phyloP scores from a whole-genome alignment of 2,113 vertebrate genomes.

The Zapornia atra region DNA sequence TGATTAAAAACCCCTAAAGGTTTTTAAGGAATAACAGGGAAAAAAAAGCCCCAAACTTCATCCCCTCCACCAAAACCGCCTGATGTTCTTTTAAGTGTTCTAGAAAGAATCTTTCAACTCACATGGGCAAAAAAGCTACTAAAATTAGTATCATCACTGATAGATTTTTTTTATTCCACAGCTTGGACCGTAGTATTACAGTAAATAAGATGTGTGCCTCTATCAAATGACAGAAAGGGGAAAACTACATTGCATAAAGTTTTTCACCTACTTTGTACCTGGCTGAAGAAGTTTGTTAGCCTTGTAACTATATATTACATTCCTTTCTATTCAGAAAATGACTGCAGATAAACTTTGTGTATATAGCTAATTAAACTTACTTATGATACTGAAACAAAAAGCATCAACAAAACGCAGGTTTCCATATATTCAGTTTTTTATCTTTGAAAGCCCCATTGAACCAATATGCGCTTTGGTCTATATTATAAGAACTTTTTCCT shows the following conservation, averaged over 20 bases:
- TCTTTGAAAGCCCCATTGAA: neutral
- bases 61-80: too few relatives aligned
- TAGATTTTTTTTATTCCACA: neutral
- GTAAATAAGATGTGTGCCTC: neutral
- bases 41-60: too few relatives aligned
- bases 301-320: neutral
- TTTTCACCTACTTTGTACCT: neutral
- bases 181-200: neutral
- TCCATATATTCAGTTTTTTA: neutral
- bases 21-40: neutral
- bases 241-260: neutral
- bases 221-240: neutral
- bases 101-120: neutral
- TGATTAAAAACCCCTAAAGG: neutral
- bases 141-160: neutral
- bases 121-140: neutral
- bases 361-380: neutral
- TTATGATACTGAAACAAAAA: neutral
- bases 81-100: neutral
- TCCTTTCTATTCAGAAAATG: neutral
- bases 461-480: neutral
- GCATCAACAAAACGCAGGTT: neutral
- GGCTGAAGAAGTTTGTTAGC: neutral
- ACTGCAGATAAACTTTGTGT: neutral
- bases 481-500: neutral